A percentile compares a stretch with the other conserved stretches of the same genome.
These are phyloP conservation scores for Varanus salvator DNA, from an alignment of 2,113 vertebrate genomes.

Conservation along the genomic window DNA sequence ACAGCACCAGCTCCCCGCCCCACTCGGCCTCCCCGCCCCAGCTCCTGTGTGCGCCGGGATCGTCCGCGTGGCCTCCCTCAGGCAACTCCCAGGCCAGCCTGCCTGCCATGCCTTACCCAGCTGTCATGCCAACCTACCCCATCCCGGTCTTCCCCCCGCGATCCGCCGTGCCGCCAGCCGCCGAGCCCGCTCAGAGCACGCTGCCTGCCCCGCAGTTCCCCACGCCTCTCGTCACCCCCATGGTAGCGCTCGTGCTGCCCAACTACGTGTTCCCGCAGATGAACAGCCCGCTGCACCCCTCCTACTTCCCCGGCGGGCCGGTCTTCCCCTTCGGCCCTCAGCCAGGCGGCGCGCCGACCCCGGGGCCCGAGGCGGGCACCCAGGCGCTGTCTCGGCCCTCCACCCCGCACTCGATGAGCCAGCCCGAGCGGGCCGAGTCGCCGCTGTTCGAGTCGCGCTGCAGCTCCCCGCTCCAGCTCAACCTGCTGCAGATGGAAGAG, in stretches of 20 bases:
- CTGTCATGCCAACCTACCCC: conserved; percentile 70
- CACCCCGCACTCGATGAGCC: conserved; percentile 79
- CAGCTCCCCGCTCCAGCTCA: conserved; percentile 88
- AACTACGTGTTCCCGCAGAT: conserved; percentile 87
- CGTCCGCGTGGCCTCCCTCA: conserved; percentile 77
- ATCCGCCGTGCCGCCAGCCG: conserved; percentile 56
- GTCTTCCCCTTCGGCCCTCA: conserved; percentile 40
- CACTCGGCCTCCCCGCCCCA: conserved; percentile 40
- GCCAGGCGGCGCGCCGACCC: conserved; percentile 42
- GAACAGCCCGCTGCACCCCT: conserved; percentile 51
- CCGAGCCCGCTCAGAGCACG: conserved; percentile 52
- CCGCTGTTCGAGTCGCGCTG: conserved; percentile 91
- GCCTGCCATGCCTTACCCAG: conserved; percentile 77
- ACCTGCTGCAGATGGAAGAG: conserved; percentile 91
- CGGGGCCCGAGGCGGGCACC: conserved; percentile 35
- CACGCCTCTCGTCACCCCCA: conserved; percentile 80
- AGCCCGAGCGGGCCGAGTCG: conserved; percentile 74
- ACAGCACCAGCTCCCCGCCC: conserved; percentile 72
- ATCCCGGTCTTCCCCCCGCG: conserved; percentile 65
- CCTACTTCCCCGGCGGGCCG: conserved; percentile 77
- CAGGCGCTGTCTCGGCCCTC: conserved; percentile 79
- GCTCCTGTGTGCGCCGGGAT: conserved; percentile 68
- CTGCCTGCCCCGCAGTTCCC: conserved; percentile 63
- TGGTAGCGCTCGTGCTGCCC: conserved; percentile 89
- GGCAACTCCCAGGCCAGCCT: conserved; percentile 78